Conservation (phyloP, 2,888 invertebrate genomes). For the Daptonema setosum region DNA sequence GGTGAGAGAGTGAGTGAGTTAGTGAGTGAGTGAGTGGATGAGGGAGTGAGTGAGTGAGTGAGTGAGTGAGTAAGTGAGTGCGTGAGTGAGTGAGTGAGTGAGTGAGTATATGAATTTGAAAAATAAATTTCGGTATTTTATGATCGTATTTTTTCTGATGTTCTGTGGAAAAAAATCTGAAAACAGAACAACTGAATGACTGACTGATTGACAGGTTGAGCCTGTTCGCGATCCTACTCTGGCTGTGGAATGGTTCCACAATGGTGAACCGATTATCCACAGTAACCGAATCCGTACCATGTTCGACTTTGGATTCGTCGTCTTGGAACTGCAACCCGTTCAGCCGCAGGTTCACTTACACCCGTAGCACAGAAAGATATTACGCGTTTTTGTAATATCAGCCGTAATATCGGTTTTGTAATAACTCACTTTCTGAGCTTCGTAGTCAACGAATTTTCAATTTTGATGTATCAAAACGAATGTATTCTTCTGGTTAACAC, state of each 20-base stretch:
- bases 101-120: neutral
- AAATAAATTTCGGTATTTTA: neutral
- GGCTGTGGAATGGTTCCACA: slow-evolving; percentile 37
- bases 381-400: too few relatives aligned
- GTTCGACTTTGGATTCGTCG: slow-evolving; percentile 78
- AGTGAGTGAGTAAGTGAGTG: neutral
- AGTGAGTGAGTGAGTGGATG: neutral
- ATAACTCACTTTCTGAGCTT: too few relatives aligned
- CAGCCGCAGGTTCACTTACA: neutral
- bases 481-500: too few relatives aligned
- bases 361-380: too few relatives aligned
- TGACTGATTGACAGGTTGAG: slow-evolving; percentile 48
- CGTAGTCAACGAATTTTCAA: too few relatives aligned
- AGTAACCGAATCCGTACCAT: slow-evolving; percentile 45
- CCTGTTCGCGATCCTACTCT: slow-evolving; percentile 75
- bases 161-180: neutral
- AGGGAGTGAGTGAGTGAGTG: neutral
- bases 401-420: too few relatives aligned
- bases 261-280: slow-evolving; percentile 57
- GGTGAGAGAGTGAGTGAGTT: slow-evolving; percentile 1
- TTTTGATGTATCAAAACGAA: too few relatives aligned
- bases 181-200: neutral
- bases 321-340: slow-evolving; percentile 47
- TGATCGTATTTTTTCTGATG: neutral
- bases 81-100: neutral